Evolutionary conservation across 2,888 invertebrate genomes (phyloP), one percentile per base, ranked within the genome.

Genomic region (Loripinus fragilis): DNA sequence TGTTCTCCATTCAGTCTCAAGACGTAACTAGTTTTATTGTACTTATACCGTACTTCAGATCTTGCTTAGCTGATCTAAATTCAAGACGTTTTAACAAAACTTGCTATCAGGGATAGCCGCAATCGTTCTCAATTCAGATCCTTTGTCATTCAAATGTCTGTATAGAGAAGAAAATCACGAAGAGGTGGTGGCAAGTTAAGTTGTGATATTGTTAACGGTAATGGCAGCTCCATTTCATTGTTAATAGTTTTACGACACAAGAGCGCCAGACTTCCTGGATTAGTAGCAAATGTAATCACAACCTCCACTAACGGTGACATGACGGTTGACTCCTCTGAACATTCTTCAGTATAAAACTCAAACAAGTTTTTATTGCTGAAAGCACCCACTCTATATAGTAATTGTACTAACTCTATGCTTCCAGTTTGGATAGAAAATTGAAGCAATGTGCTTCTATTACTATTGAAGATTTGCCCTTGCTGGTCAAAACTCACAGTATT

Each of bases 361-460:
- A 64, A 72, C 5, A 79, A 35, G 33, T 67, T 71, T 60, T 75
- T 41, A 55, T 82, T 55, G 10, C 71, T 68, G 38, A 68, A 79
- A 20, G 74, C 79, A n/a, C 82, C 79, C 33, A 77, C 82, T 41
- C 33, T 23, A 28, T 79, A 79, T 42, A 82, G 48, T 33, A 77
- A 74, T 5, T 79, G 71, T 38, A 82, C 71, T 65, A 79, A 71
- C 23, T 76, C 69, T 23, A 69, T 60, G 74, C 74, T 74, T 69
- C 79, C 79, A 42, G 77, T 76, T 35, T 50, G 48, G 15, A 50
- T n/a, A n/a, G n/a, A n/a, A n/a, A n/a, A n/a, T n/a, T n/a, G n/a
- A n/a, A n/a, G n/a, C n/a, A n/a, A n/a, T n/a, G n/a, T n/a, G 15
- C 42, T 42, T 42, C 15, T n/a, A n/a, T n/a, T n/a, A n/a, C n/a